phyloP scores from a whole-genome alignment of 2,797 vertebrate species.

The Onychomys arenicola region DNA sequence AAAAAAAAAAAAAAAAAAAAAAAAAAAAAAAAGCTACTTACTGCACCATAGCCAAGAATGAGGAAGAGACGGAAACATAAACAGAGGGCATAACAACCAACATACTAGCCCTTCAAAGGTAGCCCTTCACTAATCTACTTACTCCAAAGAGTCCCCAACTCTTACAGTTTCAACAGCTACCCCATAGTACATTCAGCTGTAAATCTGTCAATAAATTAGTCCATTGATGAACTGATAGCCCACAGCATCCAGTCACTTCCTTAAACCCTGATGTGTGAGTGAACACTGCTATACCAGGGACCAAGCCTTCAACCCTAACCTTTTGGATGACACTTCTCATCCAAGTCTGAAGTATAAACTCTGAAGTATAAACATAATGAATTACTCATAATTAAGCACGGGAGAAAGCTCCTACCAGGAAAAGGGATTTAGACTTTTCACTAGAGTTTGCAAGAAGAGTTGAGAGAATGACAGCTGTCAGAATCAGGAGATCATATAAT shows the following conservation, averaged over 20 bases:
- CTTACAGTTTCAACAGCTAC: neutral
- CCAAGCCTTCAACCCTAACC: neutral
- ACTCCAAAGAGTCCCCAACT: neutral
- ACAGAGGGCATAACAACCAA: neutral
- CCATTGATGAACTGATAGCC: neutral
- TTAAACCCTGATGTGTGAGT: neutral
- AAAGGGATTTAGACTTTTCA: neutral
- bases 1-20: no score
- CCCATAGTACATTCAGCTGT: neutral
- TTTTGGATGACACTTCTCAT: neutral
- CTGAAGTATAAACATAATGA: neutral
- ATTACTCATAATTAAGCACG: neutral
- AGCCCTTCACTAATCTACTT: neutral
- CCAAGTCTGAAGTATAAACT: neutral
- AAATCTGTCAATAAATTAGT: neutral
- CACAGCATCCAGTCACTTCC: neutral
- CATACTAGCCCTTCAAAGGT: neutral
- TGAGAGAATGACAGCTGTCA: neutral
- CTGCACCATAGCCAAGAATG: neutral
- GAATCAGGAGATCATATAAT: neutral
- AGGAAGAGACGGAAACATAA: neutral
- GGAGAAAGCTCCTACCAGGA: neutral
- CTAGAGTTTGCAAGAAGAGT: neutral
- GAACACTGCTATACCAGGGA: neutral
- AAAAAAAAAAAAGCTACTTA: no score